Conservation (phyloP, 2,797 vertebrate genomes). For the Eupleurogrammus muticus region DNA sequence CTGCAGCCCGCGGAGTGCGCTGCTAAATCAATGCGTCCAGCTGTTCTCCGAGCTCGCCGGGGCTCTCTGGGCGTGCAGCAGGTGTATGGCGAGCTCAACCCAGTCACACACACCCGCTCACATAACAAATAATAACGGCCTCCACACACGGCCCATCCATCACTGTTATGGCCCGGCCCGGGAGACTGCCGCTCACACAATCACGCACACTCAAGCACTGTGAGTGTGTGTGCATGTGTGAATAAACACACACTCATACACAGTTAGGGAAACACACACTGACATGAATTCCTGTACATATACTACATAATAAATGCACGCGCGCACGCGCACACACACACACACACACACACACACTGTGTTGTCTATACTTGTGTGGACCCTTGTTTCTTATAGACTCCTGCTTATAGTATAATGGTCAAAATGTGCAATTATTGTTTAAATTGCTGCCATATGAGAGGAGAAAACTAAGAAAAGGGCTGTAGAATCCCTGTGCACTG, state of each 20-base stretch:
- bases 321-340: too few relatives aligned
- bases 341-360: background rate
- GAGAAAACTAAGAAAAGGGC: too few relatives aligned
- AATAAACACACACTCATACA: slow-evolving; percentile 18
- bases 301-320: slow-evolving; percentile 5
- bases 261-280: slow-evolving; percentile 58
- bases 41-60: slow-evolving; percentile 88
- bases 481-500: too few relatives aligned
- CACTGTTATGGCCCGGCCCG: slow-evolving; percentile 90
- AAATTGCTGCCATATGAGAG: too few relatives aligned
- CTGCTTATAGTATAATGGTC: too few relatives aligned
- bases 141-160: slow-evolving; percentile 95
- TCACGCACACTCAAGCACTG: slow-evolving; percentile 50
- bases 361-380: slow-evolving; percentile 28
- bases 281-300: slow-evolving; percentile 55
- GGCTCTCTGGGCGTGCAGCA: slow-evolving; percentile 92
- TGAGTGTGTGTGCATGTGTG: slow-evolving; percentile 29
- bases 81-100: slow-evolving; percentile 91
- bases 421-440: too few relatives aligned
- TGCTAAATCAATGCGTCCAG: slow-evolving; percentile 97
- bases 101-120: slow-evolving; percentile 90
- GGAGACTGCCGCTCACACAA: slow-evolving; percentile 81
- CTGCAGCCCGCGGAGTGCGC: slow-evolving; percentile 92
- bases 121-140: slow-evolving; percentile 96
- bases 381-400: slow-evolving; percentile 10